These are phyloP conservation scores for Menidia menidia DNA, from an alignment of 2,797 vertebrate genomes.

Conservation along the genomic window DNA sequence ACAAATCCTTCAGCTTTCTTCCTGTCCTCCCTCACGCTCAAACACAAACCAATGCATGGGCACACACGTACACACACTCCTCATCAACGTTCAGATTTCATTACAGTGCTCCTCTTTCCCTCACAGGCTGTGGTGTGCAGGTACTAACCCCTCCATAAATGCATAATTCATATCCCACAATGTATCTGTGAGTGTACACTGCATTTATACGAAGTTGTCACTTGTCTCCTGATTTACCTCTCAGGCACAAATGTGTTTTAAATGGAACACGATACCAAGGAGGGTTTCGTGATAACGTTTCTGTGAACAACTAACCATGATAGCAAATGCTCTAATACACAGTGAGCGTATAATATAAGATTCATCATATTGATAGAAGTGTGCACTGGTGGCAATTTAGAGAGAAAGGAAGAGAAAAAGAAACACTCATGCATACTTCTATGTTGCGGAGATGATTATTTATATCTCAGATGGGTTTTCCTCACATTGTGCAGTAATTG, in stretches of 20 bases:
- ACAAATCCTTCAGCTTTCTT: conserved; percentile 8
- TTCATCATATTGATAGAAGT: conserved; percentile 74
- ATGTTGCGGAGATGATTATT: conserved; percentile 75
- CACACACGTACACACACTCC: conserved; percentile 21
- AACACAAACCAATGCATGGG: conserved; percentile 2
- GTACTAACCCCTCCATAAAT: conserved; percentile 80
- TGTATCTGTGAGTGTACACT: conserved; percentile 69
- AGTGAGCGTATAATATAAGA: conserved; percentile 61
- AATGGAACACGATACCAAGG: conserved; percentile 74
- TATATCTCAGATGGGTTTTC: conserved; percentile 64
- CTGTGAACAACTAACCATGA: conserved; percentile 74
- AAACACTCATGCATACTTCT: conserved; percentile 63
- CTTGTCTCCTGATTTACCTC: conserved; percentile 60
- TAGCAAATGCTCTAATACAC: conserved; percentile 68
- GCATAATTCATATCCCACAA: conserved; percentile 87
- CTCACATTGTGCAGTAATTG: conserved; percentile 75
- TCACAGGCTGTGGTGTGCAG: conserved; percentile 82
- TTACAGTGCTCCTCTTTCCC: conserved; percentile 79
- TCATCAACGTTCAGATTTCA: conserved; percentile 78
- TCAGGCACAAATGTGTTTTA: conserved; percentile 71
- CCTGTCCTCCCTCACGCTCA: not conserved
- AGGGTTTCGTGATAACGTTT: conserved; percentile 65
- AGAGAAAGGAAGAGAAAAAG: conserved; percentile 66
- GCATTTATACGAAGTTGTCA: conserved; percentile 67
- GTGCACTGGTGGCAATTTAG: conserved; percentile 75